Evolutionary conservation across 2,888 invertebrate species (phyloP), one percentile per base, ranked within the genome.

Genomic region (Omphaloscelis lunosa): DNA sequence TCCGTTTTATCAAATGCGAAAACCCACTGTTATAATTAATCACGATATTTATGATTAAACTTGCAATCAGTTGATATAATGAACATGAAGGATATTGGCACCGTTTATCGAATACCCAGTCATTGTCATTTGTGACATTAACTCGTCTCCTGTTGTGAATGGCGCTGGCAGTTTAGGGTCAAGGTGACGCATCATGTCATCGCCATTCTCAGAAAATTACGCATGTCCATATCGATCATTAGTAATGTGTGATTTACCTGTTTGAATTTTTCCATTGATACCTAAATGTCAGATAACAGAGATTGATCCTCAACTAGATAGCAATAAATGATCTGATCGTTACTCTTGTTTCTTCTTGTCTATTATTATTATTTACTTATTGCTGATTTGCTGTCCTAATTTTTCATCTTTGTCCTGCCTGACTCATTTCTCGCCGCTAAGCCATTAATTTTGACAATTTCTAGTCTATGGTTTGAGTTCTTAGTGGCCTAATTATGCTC

Each of bases 191-290:
- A n/a, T 62, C 74, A 29, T n/a, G 17, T 2, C 34, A 20, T 2
- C 39, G 17, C 8, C 39, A 9, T 79, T 81, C 66, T 80, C 27
- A 74, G 65, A 66, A 45, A 45, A 73, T 73, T 20, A 27, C 7
- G 15, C 15, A 67, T 9, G 20, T n/a, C 27, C 66, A 29, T 45
- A 61, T 63, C 23, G n/a, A 66, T 61, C 8, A 66, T 59, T 66
- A 66, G 59, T 53, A 11, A 53, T 73, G 45, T 59, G 11, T 79
- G 17, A 70, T 70, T 77, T 77, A 56, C 27, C 79, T 79, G n/a
- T 34, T 8, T 34, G 27, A n/a, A 45, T 15, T 34, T 45, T 77
- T 63, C 23, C 23, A 34, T 34, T 34, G 34, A 34, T 34, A 45
- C 2, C 2, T 70, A 39, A 45, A 48, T 56, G 23, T n/a, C 61